Evolutionary conservation across 2,888 invertebrate genomes (phyloP), one percentile per base, ranked within the genome.

Genomic region (Dyspetes luteomarginatus): DNA sequence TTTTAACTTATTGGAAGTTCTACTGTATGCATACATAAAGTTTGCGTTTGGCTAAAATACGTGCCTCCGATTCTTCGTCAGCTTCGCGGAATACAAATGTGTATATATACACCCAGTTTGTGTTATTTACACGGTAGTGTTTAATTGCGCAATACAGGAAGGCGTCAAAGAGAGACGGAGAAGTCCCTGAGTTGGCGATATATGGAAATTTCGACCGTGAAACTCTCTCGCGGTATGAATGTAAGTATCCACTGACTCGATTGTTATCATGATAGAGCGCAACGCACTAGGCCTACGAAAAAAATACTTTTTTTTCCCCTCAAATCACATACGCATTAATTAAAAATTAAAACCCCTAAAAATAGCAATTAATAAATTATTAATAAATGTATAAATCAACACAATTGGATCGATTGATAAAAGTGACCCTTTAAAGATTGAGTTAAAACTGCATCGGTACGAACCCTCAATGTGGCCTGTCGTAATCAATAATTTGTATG

Each of bases 161-260:
- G 69, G 48, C 62, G 64, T 43, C 41, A 2, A 22, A 50, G 12
- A 50, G 19, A 50, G 22, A 22, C 26, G 52, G 52, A 5, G 15
- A 69, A 45, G 85, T 83, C 86, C 87, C 85, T 86, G 88, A 82
- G 72, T 75, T 74, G 17, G 50, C 58, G 74, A 64, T 74, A 76
- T 85, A 86, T 86, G 87, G 85, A 86, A 85, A 88, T 88, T 85
- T 83, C 77, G 89, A 84, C 89, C 88, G 83, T 87, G 88, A 87
- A 87, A 87, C 83, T 24, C 22, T 9, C 17, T 19, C 26, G 30
- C 4, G 43, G 50, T 64, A 68, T 52, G 56, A 73, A 73, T 52
- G 60, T 72, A 28, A 62, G 24, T 58, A 5, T 48, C 24, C n/a
- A 3, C 28, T 43, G 24, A 15, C 12, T 69, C n/a, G 26, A 67